Evolutionary conservation across 2,888 invertebrate species (phyloP).

Genomic region (Aleiodes alternator): DNA sequence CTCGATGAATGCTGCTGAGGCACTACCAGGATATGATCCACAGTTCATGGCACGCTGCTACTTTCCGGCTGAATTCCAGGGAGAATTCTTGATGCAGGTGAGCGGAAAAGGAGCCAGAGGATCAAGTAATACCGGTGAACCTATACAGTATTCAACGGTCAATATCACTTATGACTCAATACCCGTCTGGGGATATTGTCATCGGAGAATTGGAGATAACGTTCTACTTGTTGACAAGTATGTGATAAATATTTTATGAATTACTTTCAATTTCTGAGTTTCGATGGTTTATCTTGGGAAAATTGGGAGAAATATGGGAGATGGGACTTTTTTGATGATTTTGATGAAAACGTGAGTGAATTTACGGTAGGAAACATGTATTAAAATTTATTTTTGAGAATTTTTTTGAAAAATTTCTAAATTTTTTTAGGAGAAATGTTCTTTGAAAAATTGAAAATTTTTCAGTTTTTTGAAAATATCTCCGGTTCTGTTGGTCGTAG

Average conservation of each 20-base stretch:
- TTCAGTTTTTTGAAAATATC: too few species aligned
- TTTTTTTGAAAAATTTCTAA: neutral
- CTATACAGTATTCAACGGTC: conserved; percentile 79
- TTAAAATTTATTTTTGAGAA: neutral
- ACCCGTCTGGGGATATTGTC: conserved; percentile 82
- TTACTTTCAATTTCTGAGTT: neutral
- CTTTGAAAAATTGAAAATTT: too few species aligned
- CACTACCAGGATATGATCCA: conserved; percentile 63
- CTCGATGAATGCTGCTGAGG: conserved; percentile 57
- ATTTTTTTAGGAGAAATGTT: too few species aligned
- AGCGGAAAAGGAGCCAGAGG: conserved; percentile 67
- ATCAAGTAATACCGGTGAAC: conserved; percentile 74
- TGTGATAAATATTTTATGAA: conserved; percentile 56
- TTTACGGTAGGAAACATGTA: too few species aligned
- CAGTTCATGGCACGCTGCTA: conserved; percentile 77
- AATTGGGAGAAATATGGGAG: neutral
- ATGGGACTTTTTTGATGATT: neutral
- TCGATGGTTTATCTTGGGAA: too few species aligned
- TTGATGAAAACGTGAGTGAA: too few species aligned
- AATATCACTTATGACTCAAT: conserved; percentile 81
- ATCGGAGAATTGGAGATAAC: conserved; percentile 79
- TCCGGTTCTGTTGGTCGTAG: too few species aligned
- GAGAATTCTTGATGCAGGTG: conserved; percentile 80
- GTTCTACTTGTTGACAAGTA: conserved; percentile 80
- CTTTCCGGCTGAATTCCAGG: conserved; percentile 82